A percentile compares a stretch with the other conserved stretches of the same genome.
These are phyloP conservation scores for Mylabris phalerata DNA, from an alignment of 1,140 invertebrate species.

Conservation along the genomic window DNA sequence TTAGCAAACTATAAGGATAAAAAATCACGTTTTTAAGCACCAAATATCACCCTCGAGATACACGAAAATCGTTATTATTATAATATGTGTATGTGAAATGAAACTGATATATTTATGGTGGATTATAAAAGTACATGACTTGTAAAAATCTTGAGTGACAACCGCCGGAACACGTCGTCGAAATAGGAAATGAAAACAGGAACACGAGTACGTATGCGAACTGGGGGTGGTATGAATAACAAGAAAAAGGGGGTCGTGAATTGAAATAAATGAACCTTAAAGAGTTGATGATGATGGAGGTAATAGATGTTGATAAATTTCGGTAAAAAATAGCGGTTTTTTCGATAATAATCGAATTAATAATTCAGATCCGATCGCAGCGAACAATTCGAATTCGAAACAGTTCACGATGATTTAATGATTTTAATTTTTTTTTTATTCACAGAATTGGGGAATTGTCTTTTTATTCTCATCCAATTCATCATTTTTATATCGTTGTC, in stretches of 20 bases:
- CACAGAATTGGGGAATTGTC: slow-evolving; percentile 21
- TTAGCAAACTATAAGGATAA: no score
- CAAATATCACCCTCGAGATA: slow-evolving; percentile 21
- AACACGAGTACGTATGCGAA: slow-evolving; percentile 29
- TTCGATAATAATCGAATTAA: no score
- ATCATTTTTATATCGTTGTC: slow-evolving; percentile 24
- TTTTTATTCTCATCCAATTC: slow-evolving; percentile 25
- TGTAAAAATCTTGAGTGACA: slow-evolving; percentile 44
- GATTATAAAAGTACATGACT: slow-evolving; percentile 44
- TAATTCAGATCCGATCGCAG: no score
- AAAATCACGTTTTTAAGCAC: neutral
- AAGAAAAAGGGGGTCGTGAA: slow-evolving; percentile 7
- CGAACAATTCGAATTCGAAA: no score
- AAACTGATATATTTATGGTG: slow-evolving; percentile 39
- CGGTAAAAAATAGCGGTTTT: no score
- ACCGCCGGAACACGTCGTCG: slow-evolving; percentile 38
- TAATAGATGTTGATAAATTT: neutral
- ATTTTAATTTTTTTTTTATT: slow-evolving; percentile 25
- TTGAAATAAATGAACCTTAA: slow-evolving; percentile 42
- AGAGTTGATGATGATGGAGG: slow-evolving; percentile 36
- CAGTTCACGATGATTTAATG: slow-evolving; percentile 26
- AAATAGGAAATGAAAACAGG: slow-evolving; percentile 40
- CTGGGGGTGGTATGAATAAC: no score
- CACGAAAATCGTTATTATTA: neutral
- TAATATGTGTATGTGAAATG: slow-evolving; percentile 36